Conservation (phyloP, 2,888 invertebrate genomes). For the Atethmia centrago region DNA sequence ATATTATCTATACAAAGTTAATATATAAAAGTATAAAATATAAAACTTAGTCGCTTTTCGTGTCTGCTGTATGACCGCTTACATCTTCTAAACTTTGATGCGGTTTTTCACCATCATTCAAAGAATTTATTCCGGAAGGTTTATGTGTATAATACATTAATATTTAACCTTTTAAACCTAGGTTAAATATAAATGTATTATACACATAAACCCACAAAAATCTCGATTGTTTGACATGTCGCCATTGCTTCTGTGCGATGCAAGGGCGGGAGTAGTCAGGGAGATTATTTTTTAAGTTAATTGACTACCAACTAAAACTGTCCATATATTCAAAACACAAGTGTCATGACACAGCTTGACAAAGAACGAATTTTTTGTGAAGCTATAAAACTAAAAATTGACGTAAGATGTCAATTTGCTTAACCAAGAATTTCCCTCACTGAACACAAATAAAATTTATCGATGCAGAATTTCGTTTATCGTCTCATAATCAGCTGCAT, state of each 20-base stretch:
- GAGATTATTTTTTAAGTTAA: too few relatives aligned
- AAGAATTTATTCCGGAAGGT: neutral
- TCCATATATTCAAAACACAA: too few relatives aligned
- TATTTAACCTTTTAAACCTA: neutral
- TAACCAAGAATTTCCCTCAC: neutral
- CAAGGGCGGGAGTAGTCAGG: neutral
- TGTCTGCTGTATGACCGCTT: neutral
- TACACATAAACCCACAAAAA: too few relatives aligned
- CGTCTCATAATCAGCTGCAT: conserved; percentile 49
- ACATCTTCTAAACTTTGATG: too few relatives aligned
- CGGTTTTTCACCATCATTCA: neutral
- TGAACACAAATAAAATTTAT: neutral
- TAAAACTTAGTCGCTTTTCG: neutral
- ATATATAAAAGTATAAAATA: too few relatives aligned
- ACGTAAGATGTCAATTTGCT: neutral
- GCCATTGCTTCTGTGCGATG: neutral
- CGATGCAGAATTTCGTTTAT: neutral
- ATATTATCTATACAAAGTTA: neutral
- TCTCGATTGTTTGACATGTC: neutral
- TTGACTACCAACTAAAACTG: neutral
- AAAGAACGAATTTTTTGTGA: neutral
- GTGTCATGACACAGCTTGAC: neutral
- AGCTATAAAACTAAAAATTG: neutral
- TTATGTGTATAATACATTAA: too few relatives aligned
- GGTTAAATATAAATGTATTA: too few relatives aligned